These are phyloP conservation scores for Dryobotodes eremita DNA, from an alignment of 2,888 invertebrate species.

Conservation along the genomic window DNA sequence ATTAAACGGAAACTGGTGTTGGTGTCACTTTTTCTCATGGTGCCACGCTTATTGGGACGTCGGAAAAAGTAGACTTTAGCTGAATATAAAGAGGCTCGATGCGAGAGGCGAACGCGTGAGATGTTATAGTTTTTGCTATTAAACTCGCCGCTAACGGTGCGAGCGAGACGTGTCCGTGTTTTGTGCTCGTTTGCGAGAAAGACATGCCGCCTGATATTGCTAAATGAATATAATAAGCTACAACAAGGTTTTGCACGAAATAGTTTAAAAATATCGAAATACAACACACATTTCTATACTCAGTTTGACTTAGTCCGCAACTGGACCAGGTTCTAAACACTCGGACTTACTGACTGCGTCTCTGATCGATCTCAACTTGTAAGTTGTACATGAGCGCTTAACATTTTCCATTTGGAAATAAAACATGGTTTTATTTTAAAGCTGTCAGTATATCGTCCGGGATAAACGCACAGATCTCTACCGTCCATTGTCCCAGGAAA, in stretches of 20 bases:
- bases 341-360: slow-evolving; percentile 13
- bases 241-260: slow-evolving; percentile 38
- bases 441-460: slow-evolving; percentile 78
- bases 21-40: slow-evolving; percentile 73
- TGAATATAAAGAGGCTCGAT: slow-evolving; percentile 79
- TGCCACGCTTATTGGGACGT: slow-evolving; percentile 74
- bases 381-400: slow-evolving; percentile 20
- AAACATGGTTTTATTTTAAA: slow-evolving; percentile 73
- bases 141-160: slow-evolving; percentile 60
- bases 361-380: slow-evolving; percentile 11
- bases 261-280: slow-evolving; percentile 31
- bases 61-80: slow-evolving; percentile 77
- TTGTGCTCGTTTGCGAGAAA: slow-evolving; percentile 72
- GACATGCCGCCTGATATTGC: slow-evolving; percentile 70
- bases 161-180: slow-evolving; percentile 72
- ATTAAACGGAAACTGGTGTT: slow-evolving; percentile 68
- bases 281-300: slow-evolving; percentile 13
- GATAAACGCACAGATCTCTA: slow-evolving; percentile 77
- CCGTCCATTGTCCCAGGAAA: slow-evolving; percentile 82
- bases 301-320: slow-evolving; percentile 17
- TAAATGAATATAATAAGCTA: slow-evolving; percentile 67
- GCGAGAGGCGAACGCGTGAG: slow-evolving; percentile 72
- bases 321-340: slow-evolving; percentile 14
- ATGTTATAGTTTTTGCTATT: slow-evolving; percentile 79
- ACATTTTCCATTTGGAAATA: slow-evolving; percentile 57